These are phyloP conservation scores for Allygus modestus DNA, from an alignment of 2,888 invertebrate genomes.

Conservation along the genomic window DNA sequence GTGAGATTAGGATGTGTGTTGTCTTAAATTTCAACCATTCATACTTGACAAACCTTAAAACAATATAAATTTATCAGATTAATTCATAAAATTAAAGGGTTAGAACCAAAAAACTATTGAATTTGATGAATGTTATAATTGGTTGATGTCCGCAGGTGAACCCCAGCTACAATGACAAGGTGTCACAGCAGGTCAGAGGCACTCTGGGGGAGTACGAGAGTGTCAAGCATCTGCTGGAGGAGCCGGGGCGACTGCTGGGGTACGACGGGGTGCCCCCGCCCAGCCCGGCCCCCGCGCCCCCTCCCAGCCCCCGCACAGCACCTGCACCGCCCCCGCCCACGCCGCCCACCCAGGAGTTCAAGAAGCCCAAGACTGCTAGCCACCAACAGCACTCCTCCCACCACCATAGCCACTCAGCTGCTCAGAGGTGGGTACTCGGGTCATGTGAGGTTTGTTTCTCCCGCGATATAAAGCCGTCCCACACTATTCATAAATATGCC, in stretches of 20 bases:
- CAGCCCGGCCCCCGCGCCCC: conserved; percentile 80
- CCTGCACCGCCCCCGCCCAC: conserved; percentile 71
- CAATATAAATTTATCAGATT: no score
- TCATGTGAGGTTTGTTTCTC: no score
- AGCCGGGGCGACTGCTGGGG: conserved; percentile 75
- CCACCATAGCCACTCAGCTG: conserved; percentile 45
- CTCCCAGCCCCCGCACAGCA: conserved; percentile 67
- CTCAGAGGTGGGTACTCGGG: conserved; percentile 49
- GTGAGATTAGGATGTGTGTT: no score
- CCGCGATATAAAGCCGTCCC: no score
- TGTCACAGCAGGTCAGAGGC: conserved; percentile 84
- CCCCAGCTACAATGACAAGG: conserved; percentile 79
- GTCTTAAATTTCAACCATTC: no score
- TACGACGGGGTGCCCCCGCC: conserved; percentile 82
- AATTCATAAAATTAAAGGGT: no score
- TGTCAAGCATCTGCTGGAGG: conserved; percentile 77
- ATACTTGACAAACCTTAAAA: no score
- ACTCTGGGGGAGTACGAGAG: conserved; percentile 84
- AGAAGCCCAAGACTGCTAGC: conserved; percentile 78
- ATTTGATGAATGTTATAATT: no score
- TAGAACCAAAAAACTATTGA: no score
- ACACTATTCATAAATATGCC: no score
- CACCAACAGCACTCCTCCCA: conserved; percentile 68
- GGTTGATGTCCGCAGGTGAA: conserved; percentile 80
- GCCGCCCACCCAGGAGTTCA: conserved; percentile 77